phyloP scores from a whole-genome alignment of 2,113 vertebrate genomes.

The Ursus arctos region DNA sequence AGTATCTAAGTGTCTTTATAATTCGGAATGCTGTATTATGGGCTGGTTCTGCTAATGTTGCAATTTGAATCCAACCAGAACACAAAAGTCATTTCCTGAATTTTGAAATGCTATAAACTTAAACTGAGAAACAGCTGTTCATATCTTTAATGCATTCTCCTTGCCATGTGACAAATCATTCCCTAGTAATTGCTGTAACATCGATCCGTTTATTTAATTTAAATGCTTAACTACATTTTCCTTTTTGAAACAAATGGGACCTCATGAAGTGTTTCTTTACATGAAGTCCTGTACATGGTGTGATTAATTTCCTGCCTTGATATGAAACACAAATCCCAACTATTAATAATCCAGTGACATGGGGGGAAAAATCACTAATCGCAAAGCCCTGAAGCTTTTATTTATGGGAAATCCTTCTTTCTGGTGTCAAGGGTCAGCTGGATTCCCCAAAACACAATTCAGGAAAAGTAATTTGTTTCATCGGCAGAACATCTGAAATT shows the following conservation, averaged over 20 bases:
- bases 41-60: neutral
- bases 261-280: conserved; percentile 29
- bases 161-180: conserved; percentile 28
- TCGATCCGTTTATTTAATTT: neutral
- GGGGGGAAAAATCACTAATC: neutral
- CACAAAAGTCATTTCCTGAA: conserved; percentile 34
- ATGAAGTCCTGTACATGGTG: neutral
- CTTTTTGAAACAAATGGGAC: conserved; percentile 50
- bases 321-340: conserved; percentile 12
- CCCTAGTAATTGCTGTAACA: conserved; percentile 11
- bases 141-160: conserved; percentile 45
- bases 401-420: neutral
- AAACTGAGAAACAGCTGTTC: conserved; percentile 29
- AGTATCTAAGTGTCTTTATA: neutral
- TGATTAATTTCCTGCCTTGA: conserved; percentile 57
- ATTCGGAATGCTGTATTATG: neutral
- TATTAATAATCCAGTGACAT: neutral
- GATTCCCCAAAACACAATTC: conserved; percentile 42
- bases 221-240: conserved; percentile 59
- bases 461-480: conserved; percentile 37
- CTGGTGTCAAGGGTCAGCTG: conserved; percentile 45
- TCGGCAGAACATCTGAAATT: neutral
- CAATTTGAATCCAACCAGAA: neutral
- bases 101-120: neutral
- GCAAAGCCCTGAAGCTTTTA: conserved; percentile 9